Conservation (phyloP, 2,888 invertebrate genomes). For the Mayetiola destructor region DNA sequence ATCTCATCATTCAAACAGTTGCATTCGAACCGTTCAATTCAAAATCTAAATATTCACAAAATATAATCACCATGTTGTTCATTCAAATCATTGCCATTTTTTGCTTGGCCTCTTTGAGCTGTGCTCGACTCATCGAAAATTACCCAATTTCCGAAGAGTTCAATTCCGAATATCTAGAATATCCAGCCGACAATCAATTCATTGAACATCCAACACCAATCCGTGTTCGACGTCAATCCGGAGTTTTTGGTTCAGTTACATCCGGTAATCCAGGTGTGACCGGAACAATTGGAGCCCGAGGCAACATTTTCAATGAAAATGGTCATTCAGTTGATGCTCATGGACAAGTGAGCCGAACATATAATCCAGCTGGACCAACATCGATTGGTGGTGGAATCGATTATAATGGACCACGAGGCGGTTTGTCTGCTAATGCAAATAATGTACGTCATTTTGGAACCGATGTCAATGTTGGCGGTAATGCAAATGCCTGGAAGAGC, state of each 20-base stretch:
- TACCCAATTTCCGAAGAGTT: background rate
- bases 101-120: background rate
- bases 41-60: no score
- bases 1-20: no score
- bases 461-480: slow-evolving; percentile 14
- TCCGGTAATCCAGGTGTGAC: slow-evolving; percentile 2
- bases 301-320: background rate
- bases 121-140: background rate
- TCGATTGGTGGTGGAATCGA: slow-evolving; percentile 13
- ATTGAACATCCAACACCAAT: background rate
- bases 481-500: slow-evolving; percentile 15
- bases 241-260: background rate
- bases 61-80: no score
- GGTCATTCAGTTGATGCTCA: slow-evolving; percentile 14
- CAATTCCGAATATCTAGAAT: background rate
- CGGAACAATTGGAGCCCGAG: background rate
- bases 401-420: slow-evolving; percentile 13
- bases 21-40: no score
- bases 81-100: background rate
- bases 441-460: slow-evolving; percentile 12
- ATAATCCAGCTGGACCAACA: slow-evolving; percentile 13
- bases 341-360: slow-evolving; percentile 1
- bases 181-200: background rate
- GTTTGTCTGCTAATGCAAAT: slow-evolving; percentile 8
- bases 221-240: background rate